Evolutionary conservation across 2,888 invertebrate species (phyloP).

Genomic region (Eupithecia insigniata): DNA sequence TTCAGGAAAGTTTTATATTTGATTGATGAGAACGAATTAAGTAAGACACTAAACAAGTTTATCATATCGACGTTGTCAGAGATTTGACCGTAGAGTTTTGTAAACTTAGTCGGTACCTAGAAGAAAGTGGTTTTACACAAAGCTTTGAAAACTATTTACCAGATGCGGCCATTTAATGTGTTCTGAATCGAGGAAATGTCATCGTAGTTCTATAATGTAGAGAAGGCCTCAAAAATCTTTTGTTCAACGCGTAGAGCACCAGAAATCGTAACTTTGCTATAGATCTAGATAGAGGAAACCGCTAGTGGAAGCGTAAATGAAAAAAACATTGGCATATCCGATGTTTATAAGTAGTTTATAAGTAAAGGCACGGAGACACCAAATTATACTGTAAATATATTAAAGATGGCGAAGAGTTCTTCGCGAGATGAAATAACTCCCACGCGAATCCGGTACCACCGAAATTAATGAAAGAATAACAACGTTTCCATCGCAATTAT

Average conservation of each 20-base stretch:
- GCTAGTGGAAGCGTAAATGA: background rate
- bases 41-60: background rate
- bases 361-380: background rate
- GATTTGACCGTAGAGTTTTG: background rate
- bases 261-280: background rate
- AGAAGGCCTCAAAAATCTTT: background rate
- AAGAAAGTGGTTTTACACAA: background rate
- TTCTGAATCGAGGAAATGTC: background rate
- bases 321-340: background rate
- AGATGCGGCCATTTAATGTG: background rate
- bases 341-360: too few species aligned
- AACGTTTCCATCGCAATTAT: background rate
- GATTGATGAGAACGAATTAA: background rate
- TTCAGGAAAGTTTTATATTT: background rate
- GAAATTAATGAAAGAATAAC: constrained; percentile 1
- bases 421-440: background rate
- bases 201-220: background rate
- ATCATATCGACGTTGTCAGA: background rate
- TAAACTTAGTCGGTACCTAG: background rate
- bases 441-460: background rate
- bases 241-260: background rate
- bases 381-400: background rate
- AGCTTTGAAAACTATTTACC: background rate
- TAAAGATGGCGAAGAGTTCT: background rate
- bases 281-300: background rate